Evolutionary conservation across 1,140 invertebrate species (phyloP).

Genomic region (Drosophila gunungcola): DNA sequence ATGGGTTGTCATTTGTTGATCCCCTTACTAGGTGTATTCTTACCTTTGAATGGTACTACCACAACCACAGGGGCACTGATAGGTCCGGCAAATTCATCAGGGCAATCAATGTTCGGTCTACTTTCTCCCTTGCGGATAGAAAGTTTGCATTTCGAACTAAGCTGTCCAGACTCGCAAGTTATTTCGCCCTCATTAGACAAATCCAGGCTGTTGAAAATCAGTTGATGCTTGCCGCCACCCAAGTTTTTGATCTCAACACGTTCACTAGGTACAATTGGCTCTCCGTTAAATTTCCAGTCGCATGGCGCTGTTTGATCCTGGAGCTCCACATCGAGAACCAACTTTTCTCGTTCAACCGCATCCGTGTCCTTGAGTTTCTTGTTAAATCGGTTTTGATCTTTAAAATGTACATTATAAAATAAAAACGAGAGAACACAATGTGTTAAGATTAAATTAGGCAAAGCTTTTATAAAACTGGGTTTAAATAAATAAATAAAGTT

Average conservation of each 20-base stretch:
- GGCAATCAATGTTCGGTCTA: conserved; percentile 92
- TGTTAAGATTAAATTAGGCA: not conserved
- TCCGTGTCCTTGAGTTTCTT: conserved; percentile 98
- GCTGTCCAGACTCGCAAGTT: conserved; percentile 92
- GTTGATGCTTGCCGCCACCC: conserved; percentile 95
- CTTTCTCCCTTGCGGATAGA: conserved; percentile 94
- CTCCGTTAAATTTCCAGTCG: conserved; percentile 97
- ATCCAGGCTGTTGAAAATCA: conserved; percentile 93
- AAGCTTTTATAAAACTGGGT: too few species aligned
- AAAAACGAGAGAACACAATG: not conserved
- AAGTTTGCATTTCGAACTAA: conserved; percentile 92
- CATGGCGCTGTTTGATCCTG: conserved; percentile 97
- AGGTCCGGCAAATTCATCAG: conserved; percentile 92
- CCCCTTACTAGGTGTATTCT: conserved; percentile 16
- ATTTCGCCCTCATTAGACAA: conserved; percentile 94
- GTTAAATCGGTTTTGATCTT: conserved; percentile 97
- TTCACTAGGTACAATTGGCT: conserved; percentile 92
- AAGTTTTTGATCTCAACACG: conserved; percentile 95
- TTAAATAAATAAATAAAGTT: too few species aligned
- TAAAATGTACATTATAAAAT: conserved; percentile 10
- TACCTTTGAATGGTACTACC: conserved; percentile 97
- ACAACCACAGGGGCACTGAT: conserved; percentile 91
- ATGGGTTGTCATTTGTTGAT: not conserved
- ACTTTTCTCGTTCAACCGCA: conserved; percentile 94
- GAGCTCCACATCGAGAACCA: conserved; percentile 95